phyloP scores from a whole-genome alignment of 2,888 invertebrate species.

The Diachrysia chrysitis region DNA sequence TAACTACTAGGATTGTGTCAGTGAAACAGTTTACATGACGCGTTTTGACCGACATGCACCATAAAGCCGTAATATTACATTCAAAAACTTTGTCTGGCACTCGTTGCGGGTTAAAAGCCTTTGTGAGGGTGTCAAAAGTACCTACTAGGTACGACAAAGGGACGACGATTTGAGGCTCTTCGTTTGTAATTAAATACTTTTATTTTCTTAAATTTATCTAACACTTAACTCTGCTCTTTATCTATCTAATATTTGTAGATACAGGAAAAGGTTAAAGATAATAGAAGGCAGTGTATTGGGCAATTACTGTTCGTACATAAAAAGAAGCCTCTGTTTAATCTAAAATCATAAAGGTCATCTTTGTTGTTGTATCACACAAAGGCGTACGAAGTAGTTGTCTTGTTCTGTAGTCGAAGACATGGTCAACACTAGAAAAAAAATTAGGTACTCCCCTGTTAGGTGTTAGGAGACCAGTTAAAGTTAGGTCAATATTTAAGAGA shows the following conservation, averaged over 20 bases:
- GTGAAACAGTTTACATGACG: neutral
- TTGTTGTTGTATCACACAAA: neutral
- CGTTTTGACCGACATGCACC: neutral
- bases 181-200: too few species aligned
- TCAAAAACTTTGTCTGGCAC: neutral
- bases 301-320: neutral
- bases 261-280: neutral
- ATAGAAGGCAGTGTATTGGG: neutral
- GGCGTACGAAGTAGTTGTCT: neutral
- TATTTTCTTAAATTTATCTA: neutral
- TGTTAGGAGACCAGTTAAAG: neutral
- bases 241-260: neutral
- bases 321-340: constrained; percentile 4
- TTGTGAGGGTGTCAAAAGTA: neutral
- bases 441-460: neutral
- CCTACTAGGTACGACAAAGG: neutral
- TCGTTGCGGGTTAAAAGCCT: neutral
- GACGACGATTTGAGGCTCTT: neutral
- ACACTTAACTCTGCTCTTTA: neutral
- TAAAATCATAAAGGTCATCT: neutral
- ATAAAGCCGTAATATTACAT: neutral
- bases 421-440: neutral
- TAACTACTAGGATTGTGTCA: neutral
- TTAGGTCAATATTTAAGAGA: neutral
- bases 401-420: neutral